Conservation (phyloP, 1,140 invertebrate species). For the Panulirus ornatus region DNA sequence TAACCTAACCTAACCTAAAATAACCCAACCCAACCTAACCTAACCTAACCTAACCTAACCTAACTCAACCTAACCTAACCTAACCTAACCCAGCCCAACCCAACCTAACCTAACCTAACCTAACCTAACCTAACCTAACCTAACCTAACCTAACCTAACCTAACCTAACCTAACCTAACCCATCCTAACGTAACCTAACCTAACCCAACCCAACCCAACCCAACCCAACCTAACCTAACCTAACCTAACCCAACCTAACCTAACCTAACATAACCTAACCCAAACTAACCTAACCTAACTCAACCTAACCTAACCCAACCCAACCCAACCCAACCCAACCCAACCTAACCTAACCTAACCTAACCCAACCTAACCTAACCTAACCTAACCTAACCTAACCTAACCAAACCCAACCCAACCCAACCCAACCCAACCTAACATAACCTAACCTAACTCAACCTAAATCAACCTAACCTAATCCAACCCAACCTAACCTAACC, state of each 20-base stretch:
- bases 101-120: conserved; percentile 30
- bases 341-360: conserved; percentile 18
- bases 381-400: not conserved
- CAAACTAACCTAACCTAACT: conserved; percentile 14
- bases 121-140: conserved; percentile 24
- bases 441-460: no score
- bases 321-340: no score
- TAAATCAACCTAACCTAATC: no score
- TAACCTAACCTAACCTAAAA: no score
- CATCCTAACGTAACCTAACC: conserved; percentile 11
- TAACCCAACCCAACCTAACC: no score
- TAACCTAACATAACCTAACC: conserved; percentile 5
- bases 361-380: not conserved
- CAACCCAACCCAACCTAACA: no score
- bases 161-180: conserved; percentile 10
- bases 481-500: not conserved
- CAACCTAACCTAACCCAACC: no score
- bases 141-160: conserved; percentile 12
- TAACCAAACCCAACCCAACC: no score
- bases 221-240: conserved; percentile 6
- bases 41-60: no score
- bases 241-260: conserved; percentile 1
- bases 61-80: no score
- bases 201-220: not conserved
- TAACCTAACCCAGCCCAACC: no score